A percentile compares a stretch with the other conserved stretches of the same genome.
Evolutionary conservation across 2,113 vertebrate species (phyloP).

Genomic region (Oncorhynchus tshawytscha): DNA sequence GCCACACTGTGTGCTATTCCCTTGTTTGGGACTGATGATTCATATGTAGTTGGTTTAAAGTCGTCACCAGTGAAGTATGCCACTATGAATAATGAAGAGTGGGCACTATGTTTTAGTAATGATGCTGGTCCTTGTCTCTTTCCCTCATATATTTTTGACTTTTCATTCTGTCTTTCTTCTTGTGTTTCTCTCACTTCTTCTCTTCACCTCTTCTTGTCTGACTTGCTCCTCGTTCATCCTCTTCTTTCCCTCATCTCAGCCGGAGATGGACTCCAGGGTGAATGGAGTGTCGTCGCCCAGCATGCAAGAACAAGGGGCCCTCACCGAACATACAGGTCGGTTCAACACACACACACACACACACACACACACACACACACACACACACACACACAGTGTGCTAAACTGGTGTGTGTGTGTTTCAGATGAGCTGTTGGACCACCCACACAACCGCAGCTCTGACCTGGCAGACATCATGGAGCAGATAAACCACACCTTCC

Average conservation of each 20-base stretch:
- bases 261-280: constrained; percentile 82
- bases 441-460: constrained; percentile 82
- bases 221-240: neutral
- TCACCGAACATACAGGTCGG: constrained; percentile 83
- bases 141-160: neutral
- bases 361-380: constrained; percentile 2
- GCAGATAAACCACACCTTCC: constrained; percentile 94
- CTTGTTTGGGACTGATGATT: neutral
- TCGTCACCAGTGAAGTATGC: neutral
- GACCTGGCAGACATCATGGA: constrained; percentile 95
- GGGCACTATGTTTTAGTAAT: constrained; percentile 10
- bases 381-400: neutral
- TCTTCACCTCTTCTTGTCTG: neutral
- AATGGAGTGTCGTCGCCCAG: constrained; percentile 84
- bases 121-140: neutral
- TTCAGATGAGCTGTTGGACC: constrained; percentile 84
- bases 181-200: neutral
- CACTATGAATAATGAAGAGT: constrained; percentile 13
- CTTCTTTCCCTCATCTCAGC: constrained; percentile 67
- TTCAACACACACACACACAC: neutral
- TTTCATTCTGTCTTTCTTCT: constrained; percentile 2
- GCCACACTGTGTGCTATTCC: neutral
- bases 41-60: neutral
- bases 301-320: constrained; percentile 75
- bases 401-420: constrained; percentile 13